phyloP scores from a whole-genome alignment of 2,113 vertebrate species.

The Mesembrinibis cayennensis region DNA sequence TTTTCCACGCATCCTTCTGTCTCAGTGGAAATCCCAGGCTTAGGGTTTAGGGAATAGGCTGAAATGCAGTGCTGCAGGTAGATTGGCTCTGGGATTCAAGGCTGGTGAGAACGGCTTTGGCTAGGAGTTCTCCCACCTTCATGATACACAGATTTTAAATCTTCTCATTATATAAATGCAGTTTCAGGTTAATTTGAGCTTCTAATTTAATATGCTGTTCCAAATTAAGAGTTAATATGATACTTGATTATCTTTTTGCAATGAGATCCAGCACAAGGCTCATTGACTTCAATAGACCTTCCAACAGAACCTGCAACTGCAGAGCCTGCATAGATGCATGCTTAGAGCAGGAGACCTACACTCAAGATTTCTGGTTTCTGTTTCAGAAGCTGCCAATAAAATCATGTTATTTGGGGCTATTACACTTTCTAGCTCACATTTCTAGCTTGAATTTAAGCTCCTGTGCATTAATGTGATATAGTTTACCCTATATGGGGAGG shows the following conservation, averaged over 20 bases:
- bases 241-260: conserved; percentile 61
- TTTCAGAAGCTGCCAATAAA: neutral
- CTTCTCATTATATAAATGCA: conserved; percentile 46
- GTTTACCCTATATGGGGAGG: neutral
- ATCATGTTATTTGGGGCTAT: neutral
- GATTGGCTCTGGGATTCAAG: neutral
- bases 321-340: neutral
- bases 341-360: neutral
- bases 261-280: conserved; percentile 45
- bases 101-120: neutral
- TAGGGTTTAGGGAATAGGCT: neutral
- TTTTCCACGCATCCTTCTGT: neutral
- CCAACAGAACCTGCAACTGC: neutral
- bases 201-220: conserved; percentile 49
- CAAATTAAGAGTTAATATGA: conserved; percentile 51
- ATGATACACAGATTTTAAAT: conserved; percentile 17
- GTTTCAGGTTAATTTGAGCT: conserved; percentile 59
- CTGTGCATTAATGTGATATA: neutral
- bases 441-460: neutral
- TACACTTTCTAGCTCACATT: neutral
- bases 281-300: conserved; percentile 56
- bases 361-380: neutral
- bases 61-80: neutral
- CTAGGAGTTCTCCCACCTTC: neutral
- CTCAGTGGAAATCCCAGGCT: neutral